phyloP scores from a whole-genome alignment of 2,113 vertebrate genomes.

The Zosterops hypoxanthus region DNA sequence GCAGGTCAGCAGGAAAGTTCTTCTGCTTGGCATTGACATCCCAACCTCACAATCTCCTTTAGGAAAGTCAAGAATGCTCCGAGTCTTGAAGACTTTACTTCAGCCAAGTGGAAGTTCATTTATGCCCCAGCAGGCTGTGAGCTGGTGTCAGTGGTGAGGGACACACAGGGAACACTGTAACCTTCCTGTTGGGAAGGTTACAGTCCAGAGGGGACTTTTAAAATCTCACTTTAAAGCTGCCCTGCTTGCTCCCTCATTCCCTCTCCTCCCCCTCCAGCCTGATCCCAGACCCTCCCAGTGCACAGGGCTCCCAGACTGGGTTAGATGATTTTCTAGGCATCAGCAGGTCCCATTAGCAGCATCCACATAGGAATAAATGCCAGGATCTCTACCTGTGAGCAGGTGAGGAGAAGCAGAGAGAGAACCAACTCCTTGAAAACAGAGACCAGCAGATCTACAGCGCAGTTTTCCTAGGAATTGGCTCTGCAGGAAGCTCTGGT shows the following conservation, averaged over 20 bases:
- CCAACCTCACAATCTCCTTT: background rate
- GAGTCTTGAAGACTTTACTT: background rate
- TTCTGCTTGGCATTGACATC: background rate
- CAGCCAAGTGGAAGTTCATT: background rate
- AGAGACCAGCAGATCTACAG: background rate
- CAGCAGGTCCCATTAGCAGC: background rate
- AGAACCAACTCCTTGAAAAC: background rate
- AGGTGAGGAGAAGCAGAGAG: background rate
- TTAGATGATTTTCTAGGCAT: background rate
- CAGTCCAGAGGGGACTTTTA: background rate
- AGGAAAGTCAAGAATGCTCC: background rate
- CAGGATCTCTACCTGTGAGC: background rate
- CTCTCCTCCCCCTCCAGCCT: background rate
- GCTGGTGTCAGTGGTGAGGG: background rate
- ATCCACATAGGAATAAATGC: background rate
- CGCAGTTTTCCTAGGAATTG: background rate
- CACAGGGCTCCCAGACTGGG: background rate
- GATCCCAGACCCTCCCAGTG: background rate
- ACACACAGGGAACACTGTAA: background rate
- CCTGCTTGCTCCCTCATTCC: background rate
- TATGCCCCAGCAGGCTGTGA: background rate
- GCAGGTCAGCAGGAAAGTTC: background rate
- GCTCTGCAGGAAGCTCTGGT: background rate
- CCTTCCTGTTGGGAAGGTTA: background rate
- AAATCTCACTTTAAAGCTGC: background rate